Percentiles rank a stretch among this genome's conserved stretches.
Evolutionary conservation across 2,888 invertebrate species (phyloP).

Genomic region (Caenorhabditis imperialis): DNA sequence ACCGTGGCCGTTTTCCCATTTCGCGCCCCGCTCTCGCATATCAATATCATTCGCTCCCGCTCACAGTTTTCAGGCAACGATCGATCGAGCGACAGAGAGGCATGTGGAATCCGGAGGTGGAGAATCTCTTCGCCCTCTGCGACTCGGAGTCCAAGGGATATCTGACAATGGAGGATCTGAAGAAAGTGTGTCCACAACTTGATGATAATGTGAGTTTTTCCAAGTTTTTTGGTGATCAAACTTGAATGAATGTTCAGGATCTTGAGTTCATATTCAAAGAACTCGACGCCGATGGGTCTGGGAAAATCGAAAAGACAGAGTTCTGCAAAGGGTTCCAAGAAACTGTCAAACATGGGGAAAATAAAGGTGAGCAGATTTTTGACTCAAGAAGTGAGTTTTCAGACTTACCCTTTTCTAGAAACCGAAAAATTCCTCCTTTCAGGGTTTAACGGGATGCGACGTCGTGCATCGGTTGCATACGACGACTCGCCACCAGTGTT

Average conservation of each 20-base stretch:
- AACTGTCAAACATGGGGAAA: conserved; percentile 70
- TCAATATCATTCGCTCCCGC: conserved; percentile 28
- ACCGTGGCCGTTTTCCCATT: conserved; percentile 35
- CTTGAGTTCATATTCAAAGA: conserved; percentile 71
- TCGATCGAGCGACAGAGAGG: too few species aligned
- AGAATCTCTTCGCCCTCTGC: conserved; percentile 58
- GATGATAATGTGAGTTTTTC: conserved; percentile 58
- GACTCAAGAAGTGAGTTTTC: too few species aligned
- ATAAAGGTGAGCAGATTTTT: conserved; percentile 51
- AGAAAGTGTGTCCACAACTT: conserved; percentile 79
- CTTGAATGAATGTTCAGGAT: conserved; percentile 51
- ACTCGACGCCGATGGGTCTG: conserved; percentile 69
- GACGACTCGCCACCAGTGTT: conserved; percentile 33
- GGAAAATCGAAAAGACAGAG: conserved; percentile 76
- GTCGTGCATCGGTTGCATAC: conserved; percentile 58
- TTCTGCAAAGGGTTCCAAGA: conserved; percentile 79
- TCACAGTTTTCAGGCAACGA: conserved; percentile 25
- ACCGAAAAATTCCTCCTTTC: background rate
- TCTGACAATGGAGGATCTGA: conserved; percentile 79
- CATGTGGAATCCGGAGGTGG: conserved; percentile 57
- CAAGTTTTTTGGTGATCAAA: background rate
- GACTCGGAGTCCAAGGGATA: conserved; percentile 72
- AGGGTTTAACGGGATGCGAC: conserved; percentile 65
- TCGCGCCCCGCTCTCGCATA: conserved; percentile 9
- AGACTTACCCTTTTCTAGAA: background rate